Evolutionary conservation across 2,113 vertebrate genomes (phyloP).

Genomic region (Gyps fulvus): DNA sequence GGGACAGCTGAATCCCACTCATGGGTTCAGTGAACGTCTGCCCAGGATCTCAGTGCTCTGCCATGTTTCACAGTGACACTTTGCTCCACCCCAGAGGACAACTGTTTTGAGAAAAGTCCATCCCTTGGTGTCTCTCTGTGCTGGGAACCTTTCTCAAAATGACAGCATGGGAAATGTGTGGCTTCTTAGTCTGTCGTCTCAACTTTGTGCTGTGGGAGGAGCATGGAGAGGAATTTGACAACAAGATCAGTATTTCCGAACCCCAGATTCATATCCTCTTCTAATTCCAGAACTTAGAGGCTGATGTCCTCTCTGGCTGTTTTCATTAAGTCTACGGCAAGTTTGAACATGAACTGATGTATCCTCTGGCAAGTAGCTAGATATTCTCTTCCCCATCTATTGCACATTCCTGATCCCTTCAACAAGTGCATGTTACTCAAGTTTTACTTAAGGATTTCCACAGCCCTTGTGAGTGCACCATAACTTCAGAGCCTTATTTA

Average conservation of each 20-base stretch:
- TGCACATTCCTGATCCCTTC: not conserved
- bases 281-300: not conserved
- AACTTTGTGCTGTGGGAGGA: not conserved
- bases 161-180: not conserved
- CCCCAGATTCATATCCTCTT: not conserved
- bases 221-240: not conserved
- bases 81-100: not conserved
- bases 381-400: not conserved
- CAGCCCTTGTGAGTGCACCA: not conserved
- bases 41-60: not conserved
- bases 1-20: slow-evolving; percentile 25
- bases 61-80: not conserved
- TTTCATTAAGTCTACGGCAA: not conserved
- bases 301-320: not conserved
- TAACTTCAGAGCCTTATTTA: not conserved
- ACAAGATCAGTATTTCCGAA: not conserved
- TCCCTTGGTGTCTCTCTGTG: not conserved
- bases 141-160: not conserved
- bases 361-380: not conserved
- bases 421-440: not conserved
- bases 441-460: not conserved
- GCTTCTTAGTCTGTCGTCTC: not conserved
- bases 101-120: not conserved
- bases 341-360: not conserved
- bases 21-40: not conserved